Evolutionary conservation across 2,113 vertebrate species (phyloP).

Genomic region (Onychostoma macrolepis): DNA sequence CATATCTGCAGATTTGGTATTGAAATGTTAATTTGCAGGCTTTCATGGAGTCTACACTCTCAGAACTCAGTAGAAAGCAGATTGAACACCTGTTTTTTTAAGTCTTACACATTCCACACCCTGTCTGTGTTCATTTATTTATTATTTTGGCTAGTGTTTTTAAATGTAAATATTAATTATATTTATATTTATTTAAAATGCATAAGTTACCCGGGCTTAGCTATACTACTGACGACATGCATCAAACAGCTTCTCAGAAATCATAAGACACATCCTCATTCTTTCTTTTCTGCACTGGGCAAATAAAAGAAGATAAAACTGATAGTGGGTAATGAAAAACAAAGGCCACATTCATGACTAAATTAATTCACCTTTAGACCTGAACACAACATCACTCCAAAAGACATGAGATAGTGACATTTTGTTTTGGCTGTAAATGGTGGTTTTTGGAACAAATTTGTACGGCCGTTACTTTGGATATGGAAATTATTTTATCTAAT

Average conservation of each 20-base stretch:
- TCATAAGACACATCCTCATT: background rate
- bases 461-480: background rate
- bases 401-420: background rate
- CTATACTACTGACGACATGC: too few relatives aligned
- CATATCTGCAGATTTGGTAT: background rate
- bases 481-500: background rate
- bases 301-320: background rate
- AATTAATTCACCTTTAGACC: constrained; percentile 20
- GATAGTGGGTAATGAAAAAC: background rate
- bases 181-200: background rate
- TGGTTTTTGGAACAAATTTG: background rate
- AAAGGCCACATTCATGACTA: background rate
- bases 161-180: background rate
- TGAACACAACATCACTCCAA: background rate
- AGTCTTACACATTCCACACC: background rate
- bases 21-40: background rate
- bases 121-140: background rate
- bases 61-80: background rate
- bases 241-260: background rate
- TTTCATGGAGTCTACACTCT: background rate
- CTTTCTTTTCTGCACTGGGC: background rate
- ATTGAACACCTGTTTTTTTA: background rate
- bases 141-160: background rate
- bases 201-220: background rate
- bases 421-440: background rate